Evolutionary conservation across 2,888 invertebrate species (phyloP).

Genomic region (Heteromyza rotundicornis): DNA sequence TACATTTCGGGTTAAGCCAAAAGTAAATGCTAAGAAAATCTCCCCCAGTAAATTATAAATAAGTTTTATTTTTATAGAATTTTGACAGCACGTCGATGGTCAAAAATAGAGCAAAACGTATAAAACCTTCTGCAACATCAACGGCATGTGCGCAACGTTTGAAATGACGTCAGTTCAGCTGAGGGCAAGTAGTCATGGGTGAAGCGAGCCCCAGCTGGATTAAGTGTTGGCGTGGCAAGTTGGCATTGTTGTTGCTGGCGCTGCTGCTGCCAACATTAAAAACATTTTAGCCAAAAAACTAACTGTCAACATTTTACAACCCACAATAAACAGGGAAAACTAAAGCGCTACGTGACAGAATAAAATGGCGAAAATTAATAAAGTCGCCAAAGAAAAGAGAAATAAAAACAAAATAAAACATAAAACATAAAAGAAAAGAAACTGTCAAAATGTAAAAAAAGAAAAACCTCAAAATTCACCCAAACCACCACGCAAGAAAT

Average conservation of each 20-base stretch:
- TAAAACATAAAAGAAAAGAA: neutral
- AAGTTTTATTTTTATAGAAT: too few relatives aligned
- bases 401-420: neutral
- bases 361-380: neutral
- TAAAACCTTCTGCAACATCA: neutral
- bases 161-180: neutral
- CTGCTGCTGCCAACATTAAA: conserved; percentile 1
- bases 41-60: too few relatives aligned
- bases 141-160: neutral
- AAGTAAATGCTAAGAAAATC: too few relatives aligned
- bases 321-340: conserved; percentile 1
- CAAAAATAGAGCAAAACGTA: too few relatives aligned
- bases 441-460: neutral
- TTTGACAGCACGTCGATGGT: too few relatives aligned
- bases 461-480: too few relatives aligned
- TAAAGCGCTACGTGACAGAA: conserved; percentile 3
- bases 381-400: neutral
- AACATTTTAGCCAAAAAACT: neutral
- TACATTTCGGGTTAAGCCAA: too few relatives aligned
- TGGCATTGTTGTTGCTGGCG: neutral
- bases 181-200: neutral
- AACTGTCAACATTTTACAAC: neutral
- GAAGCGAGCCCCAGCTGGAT: neutral
- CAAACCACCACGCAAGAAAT: neutral
- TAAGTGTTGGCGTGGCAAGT: neutral